These are phyloP conservation scores for Clarias macrocephalus DNA, from an alignment of 2,113 vertebrate species.

Conservation along the genomic window DNA sequence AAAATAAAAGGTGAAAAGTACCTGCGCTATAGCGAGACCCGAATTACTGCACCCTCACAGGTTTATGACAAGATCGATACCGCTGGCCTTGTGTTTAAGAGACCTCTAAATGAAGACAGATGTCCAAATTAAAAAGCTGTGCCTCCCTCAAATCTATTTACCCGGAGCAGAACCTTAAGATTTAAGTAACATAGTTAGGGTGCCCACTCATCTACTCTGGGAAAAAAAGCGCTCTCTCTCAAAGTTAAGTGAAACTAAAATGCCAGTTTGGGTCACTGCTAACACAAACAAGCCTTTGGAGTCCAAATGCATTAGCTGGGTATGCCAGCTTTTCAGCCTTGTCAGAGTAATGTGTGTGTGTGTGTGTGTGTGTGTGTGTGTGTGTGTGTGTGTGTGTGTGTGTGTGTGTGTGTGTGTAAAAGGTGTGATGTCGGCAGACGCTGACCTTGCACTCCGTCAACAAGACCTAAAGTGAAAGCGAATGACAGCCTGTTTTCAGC, in stretches of 20 bases:
- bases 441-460: conserved; percentile 52
- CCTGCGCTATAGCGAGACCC: conserved; percentile 39
- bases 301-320: conserved; percentile 33
- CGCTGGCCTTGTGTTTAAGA: conserved; percentile 42
- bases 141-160: conserved; percentile 34
- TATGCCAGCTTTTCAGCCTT: conserved; percentile 18
- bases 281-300: conserved; percentile 29
- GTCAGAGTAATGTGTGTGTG: conserved; percentile 12
- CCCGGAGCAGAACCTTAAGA: conserved; percentile 21
- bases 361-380: background rate
- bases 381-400: conserved; percentile 7
- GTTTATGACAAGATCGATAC: conserved; percentile 57
- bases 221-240: conserved; percentile 11
- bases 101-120: conserved; percentile 54
- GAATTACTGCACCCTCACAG: conserved; percentile 35
- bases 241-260: conserved; percentile 34
- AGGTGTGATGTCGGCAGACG: conserved; percentile 46
- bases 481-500: conserved; percentile 55
- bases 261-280: conserved; percentile 11
- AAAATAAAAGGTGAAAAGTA: conserved; percentile 42
- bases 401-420: conserved; percentile 33
- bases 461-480: conserved; percentile 44
- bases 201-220: background rate
- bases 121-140: conserved; percentile 49
- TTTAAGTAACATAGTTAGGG: conserved; percentile 13